Evolutionary conservation across 1,140 invertebrate genomes (phyloP), one percentile per base, ranked within the genome.

Genomic region (Lethrus apterus): DNA sequence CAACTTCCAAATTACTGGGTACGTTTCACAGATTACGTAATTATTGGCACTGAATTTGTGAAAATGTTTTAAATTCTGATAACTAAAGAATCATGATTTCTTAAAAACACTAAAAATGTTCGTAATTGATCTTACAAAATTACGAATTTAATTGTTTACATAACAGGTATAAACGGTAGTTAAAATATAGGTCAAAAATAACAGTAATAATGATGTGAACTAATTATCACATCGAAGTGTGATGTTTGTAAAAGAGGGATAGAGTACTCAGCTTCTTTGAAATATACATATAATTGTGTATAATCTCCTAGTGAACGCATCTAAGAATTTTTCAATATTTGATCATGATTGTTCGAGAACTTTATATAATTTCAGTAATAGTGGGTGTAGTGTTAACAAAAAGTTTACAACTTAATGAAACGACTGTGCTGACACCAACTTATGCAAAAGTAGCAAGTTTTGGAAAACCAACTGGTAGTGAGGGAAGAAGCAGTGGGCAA

Each of bases 361-460:
- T 17, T n/a, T 18, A 2, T 17, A 20, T 29, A 8, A 35, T 14
- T n/a, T 46, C 26, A 11, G 10, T 13, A 2, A n/a, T 46, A 1
- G n/a, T 35, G 8, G 18, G 9, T 26, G 18, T 29, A 15, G n/a
- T 34, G 7, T 34, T n/a, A 8, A 13, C 44, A 17, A 55, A 43
- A 35, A 51, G 44, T 46, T 20, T 55, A 15, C 48, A 48, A 2
- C 31, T 35, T 2, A 47, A 56, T 38, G 44, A 48, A 14, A 34
- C 49, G n/a, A 45, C 49, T 23, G 44, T 23, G 11, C 10, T 50
- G 8, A 54, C 58, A 45, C 56, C 56, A 4, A 56, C 58, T 26
- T 66, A 66, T 44, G 55, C 64, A 3, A 66, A 58, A 58, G 64
- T 64, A n/a, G 52, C 59, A 7, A 52, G 52, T 41, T 66, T 61